These are phyloP conservation scores for Cataglyphis hispanica DNA, from an alignment of 1,140 invertebrate species.

Conservation along the genomic window DNA sequence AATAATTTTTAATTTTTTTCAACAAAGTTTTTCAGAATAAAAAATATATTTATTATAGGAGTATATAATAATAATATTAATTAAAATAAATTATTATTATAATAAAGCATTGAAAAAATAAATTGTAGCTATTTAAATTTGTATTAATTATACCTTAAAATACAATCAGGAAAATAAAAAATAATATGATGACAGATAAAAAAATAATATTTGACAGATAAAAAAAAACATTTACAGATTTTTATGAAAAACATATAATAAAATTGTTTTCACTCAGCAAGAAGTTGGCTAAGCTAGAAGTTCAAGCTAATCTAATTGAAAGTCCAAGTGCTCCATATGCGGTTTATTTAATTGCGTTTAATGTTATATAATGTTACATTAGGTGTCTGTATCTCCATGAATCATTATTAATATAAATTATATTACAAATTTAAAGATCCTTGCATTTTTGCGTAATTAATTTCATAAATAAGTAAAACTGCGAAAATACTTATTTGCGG, in stretches of 20 bases:
- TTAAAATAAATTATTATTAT: not conserved
- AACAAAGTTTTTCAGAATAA: too few species aligned
- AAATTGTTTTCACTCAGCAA: not conserved
- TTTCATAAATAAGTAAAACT: not conserved
- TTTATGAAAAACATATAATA: not conserved
- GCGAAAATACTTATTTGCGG: not conserved
- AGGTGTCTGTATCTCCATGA: not conserved
- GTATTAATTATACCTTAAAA: not conserved
- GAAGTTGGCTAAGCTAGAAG: not conserved
- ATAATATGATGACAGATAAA: not conserved
- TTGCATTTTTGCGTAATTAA: not conserved
- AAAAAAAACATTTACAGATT: not conserved
- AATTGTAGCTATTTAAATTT: not conserved
- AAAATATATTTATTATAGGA: not conserved
- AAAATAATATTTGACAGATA: not conserved
- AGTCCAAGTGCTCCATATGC: not conserved
- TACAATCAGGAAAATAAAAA: not conserved
- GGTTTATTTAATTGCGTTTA: not conserved
- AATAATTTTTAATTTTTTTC: not conserved
- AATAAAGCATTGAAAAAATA: not conserved
- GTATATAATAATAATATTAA: not conserved
- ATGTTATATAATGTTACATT: not conserved
- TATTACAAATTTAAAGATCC: not conserved
- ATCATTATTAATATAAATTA: slow-evolving; percentile 10
- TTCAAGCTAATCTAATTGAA: not conserved